These are phyloP conservation scores for Pseudeuparius sepicola DNA, from an alignment of 2,888 invertebrate genomes.

Conservation along the genomic window DNA sequence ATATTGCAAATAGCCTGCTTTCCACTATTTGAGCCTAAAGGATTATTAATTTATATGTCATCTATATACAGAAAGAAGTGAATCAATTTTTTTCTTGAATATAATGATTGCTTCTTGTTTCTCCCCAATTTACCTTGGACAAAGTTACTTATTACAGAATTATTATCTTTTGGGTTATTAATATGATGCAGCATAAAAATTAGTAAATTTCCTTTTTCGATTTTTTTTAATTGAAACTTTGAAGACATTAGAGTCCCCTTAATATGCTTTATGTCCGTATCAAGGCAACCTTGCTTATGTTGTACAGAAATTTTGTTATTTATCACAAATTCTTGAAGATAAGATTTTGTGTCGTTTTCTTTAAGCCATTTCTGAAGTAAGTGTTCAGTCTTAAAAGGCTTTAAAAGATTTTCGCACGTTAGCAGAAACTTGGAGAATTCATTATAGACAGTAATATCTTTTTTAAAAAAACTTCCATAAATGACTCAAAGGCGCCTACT, in stretches of 20 bases:
- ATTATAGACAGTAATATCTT: constrained; percentile 7
- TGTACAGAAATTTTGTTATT: constrained; percentile 6
- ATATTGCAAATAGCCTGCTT: constrained; percentile 5
- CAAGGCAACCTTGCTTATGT: constrained; percentile 4
- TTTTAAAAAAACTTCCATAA: too few relatives aligned
- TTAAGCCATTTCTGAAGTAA: constrained; percentile 8
- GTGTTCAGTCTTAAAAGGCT: constrained; percentile 6
- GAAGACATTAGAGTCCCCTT: constrained; percentile 4
- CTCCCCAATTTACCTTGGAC: constrained; percentile 4
- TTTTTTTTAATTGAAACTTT: too few relatives aligned
- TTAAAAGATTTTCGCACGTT: constrained; percentile 6
- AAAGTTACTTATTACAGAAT: constrained; percentile 4
- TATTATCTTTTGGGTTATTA: constrained; percentile 4
- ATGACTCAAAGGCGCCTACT: constrained; percentile 4
- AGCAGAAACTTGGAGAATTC: constrained; percentile 4
- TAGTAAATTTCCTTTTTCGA: constrained; percentile 7
- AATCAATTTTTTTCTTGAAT: constrained; percentile 1
- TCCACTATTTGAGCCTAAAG: constrained; percentile 6
- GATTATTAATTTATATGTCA: constrained; percentile 6
- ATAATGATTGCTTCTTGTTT: constrained; percentile 8
- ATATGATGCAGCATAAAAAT: constrained; percentile 7
- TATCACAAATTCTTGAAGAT: too few relatives aligned
- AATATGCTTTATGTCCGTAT: constrained; percentile 5
- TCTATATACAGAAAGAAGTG: constrained; percentile 7
- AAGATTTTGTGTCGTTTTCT: constrained; percentile 4